Evolutionary conservation across 2,113 vertebrate genomes (phyloP).

Genomic region (Nansenia antarctica): DNA sequence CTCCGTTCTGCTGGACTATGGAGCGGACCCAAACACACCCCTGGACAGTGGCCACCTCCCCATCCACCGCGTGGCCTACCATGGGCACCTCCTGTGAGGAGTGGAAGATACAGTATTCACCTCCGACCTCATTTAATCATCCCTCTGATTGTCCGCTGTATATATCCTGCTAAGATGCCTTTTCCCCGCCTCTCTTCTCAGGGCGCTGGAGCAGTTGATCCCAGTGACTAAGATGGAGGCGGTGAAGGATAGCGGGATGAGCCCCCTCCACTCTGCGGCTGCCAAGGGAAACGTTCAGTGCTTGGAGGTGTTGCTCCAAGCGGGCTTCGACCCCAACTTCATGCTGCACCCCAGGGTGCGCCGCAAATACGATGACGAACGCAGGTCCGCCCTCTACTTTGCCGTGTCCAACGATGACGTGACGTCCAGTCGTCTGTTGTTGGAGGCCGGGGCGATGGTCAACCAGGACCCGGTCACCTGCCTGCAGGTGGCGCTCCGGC

Average conservation of each 20-base stretch:
- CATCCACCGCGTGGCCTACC: constrained; percentile 90
- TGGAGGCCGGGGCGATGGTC: constrained; percentile 88
- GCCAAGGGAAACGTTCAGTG: constrained; percentile 87
- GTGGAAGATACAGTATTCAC: not conserved
- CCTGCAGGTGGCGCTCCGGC: constrained; percentile 82
- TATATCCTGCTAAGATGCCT: too few relatives aligned
- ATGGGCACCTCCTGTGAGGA: constrained; percentile 90
- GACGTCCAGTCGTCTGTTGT: constrained; percentile 79
- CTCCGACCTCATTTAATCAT: not conserved
- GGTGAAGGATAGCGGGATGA: constrained; percentile 91
- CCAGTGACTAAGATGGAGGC: constrained; percentile 80
- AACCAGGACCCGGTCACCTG: constrained; percentile 96
- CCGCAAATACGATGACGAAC: constrained; percentile 87
- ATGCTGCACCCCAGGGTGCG: constrained; percentile 88
- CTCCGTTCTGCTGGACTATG: constrained; percentile 83
- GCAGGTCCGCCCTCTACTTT: constrained; percentile 89
- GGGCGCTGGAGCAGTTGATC: constrained; percentile 84
- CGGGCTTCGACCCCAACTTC: constrained; percentile 89
- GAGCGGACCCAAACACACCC: constrained; percentile 89
- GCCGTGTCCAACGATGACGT: constrained; percentile 90
- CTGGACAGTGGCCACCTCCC: constrained; percentile 90
- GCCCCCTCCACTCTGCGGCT: constrained; percentile 92
- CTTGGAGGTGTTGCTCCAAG: constrained; percentile 85
- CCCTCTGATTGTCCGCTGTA: too few relatives aligned
- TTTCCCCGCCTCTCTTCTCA: constrained; percentile 52